Evolutionary conservation across 2,797 vertebrate species (phyloP), one percentile per base, ranked within the genome.

Genomic region (Cyclura pinguis): DNA sequence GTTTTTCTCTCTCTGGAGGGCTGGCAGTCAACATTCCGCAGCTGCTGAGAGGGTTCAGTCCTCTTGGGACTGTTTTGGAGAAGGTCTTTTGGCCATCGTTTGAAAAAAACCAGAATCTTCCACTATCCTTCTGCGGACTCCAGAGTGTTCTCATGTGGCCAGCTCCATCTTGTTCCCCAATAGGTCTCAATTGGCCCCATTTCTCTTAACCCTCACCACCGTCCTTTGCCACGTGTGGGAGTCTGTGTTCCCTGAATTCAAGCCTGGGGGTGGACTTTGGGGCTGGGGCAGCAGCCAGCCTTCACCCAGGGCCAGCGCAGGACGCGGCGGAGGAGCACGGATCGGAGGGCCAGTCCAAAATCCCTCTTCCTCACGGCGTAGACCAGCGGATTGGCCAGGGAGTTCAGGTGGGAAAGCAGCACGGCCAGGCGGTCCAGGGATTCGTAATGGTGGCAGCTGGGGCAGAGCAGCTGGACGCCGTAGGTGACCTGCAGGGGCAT

Each of bases 381-480:
- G 82, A 98, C 97, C 67, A 98, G 93, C 10, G 96, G 97, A 29
- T 98, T 98, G 76, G 98, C 97, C 2, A 98, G 93, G 50, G 96
- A 93, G 80, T 98, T 98, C n/a, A 96, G 83, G 89, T 98, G 97
- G 77, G 96, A 97, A 20, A 98, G 96, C 91, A 98, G 87, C 24
- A 90, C 78, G 4, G 96, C 94, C 2, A 95, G 80, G 13, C 89
- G 89, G 18, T 93, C 93, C 64, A 91, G 91, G 96, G 97, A 97
- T n/a, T 76, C n/a, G 0, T 97, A 97, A 38, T 95, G 92, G 14
- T 55, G 73, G 84, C 95, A 95, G 12, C 80, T 84, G 0, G 97
- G 96, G 72, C 93, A 92, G 78, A 97, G 97, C 69, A 98, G 96
- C 86, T 91, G 85, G 59, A 98, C 89, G 77, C 92, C 92, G n/a